Base-by-base conservation (phyloP, 2,113 vertebrate genomes). In the Rhagologus leucostigma region DNA sequence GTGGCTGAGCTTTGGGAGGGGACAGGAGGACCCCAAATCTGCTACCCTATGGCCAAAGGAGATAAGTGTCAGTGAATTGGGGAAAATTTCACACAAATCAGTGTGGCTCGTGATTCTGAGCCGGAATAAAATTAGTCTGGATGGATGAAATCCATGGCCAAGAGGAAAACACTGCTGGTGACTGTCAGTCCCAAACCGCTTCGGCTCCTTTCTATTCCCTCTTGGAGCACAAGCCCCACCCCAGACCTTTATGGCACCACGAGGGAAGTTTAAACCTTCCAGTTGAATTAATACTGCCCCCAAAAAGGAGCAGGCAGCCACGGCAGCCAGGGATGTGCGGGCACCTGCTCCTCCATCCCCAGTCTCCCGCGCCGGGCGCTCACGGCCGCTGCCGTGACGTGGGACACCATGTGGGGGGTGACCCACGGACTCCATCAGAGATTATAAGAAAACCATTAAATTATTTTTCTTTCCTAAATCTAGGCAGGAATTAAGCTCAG, bases 371-470 rank as follows among this genome's bases (percentile, higher is more conserved):
- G 13, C 53, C 2, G 6, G 39, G 41, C 9, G 2, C 75, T 19
- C 7, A 2, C 15, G 2, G 23, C 41, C 1, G 0, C 32, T 42
- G 44, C 41, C 3, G 13, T 33, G 8, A 32, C 3, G 0, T 7
- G 29, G 16, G 59, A 26, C 80, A 53, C 73, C 1, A 5, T 1
- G 5, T 7, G 30, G 47, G 50, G 22, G 5, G 10, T 49, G 69
- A 74, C 41, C 17, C 65, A 39, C 1, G 7, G 27, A 5, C 12
- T 73, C 50, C 33, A 33, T 17, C 1, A 62, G 63, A 81, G 84
- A 93, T 85, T 83, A 95, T 8, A 33, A 73, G 41, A 76, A 68
- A 33, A 59, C 30, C 56, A 67, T 76, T 64, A 80, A 11, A 22
- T 73, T 65, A 2, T 39, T 71, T 50, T 42, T 33, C 73, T 41